phyloP scores from a whole-genome alignment of 2,888 invertebrate genomes.

The Mimas tiliae region DNA sequence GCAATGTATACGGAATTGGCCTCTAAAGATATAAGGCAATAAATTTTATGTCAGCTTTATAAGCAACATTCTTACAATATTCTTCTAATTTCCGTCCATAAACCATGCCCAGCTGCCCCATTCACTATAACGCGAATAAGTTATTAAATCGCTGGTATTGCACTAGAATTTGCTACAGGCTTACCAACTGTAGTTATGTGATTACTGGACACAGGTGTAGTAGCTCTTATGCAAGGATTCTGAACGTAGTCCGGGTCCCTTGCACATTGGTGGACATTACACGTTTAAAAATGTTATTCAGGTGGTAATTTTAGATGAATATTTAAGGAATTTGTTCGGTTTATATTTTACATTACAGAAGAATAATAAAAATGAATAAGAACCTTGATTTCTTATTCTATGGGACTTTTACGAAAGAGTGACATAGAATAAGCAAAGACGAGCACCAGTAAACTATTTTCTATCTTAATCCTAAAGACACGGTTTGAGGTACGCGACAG shows the following conservation, averaged over 20 bases:
- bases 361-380: no score
- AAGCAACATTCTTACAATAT: conserved; percentile 37
- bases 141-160: conserved; percentile 12
- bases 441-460: no score
- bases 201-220: conserved; percentile 7
- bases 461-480: no score
- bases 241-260: not conserved
- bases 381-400: no score
- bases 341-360: not conserved
- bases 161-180: conserved; percentile 15
- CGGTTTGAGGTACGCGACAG: no score
- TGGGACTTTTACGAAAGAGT: no score
- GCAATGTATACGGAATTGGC: not conserved
- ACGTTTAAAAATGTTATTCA: not conserved
- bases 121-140: conserved; percentile 22
- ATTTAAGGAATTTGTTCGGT: not conserved
- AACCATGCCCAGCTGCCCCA: conserved; percentile 37
- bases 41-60: conserved; percentile 43
- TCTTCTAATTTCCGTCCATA: conserved; percentile 36
- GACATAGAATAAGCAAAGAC: no score
- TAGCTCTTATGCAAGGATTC: not conserved
- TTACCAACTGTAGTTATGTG: conserved; percentile 12
- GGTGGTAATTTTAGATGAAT: not conserved
- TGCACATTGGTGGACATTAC: conserved; percentile 5
- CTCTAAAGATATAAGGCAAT: conserved; percentile 34